Conservation (phyloP, 2,888 invertebrate genomes). For the Macaria notata region DNA sequence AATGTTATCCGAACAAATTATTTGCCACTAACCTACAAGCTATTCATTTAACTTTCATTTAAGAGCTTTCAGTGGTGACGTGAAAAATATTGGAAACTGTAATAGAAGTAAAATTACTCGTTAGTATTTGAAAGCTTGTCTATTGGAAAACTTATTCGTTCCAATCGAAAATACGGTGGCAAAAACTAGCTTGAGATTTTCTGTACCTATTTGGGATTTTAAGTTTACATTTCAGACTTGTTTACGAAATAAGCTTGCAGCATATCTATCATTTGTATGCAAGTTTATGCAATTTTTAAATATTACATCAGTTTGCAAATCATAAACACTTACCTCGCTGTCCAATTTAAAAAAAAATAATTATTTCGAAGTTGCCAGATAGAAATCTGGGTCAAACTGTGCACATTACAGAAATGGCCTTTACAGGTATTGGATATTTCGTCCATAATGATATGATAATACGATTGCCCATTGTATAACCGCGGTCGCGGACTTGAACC, state of each 20-base stretch:
- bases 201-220: too few relatives aligned
- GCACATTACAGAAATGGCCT: slow-evolving; percentile 24
- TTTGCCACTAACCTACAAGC: slow-evolving; percentile 15
- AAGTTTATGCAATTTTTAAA: too few relatives aligned
- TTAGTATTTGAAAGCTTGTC: neutral
- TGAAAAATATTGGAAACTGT: slow-evolving; percentile 10
- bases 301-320: too few relatives aligned
- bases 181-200: too few relatives aligned
- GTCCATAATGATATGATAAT: slow-evolving; percentile 73
- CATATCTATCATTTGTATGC: too few relatives aligned
- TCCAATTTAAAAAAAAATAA: neutral
- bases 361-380: slow-evolving; percentile 14
- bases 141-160: neutral
- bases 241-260: too few relatives aligned
- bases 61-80: slow-evolving; percentile 15
- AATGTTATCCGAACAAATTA: slow-evolving; percentile 39
- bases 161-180: neutral
- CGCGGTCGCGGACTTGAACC: slow-evolving; percentile 65
- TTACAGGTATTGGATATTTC: slow-evolving; percentile 35
- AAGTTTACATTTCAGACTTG: too few relatives aligned
- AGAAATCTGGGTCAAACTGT: slow-evolving; percentile 26
- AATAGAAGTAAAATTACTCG: slow-evolving; percentile 7
- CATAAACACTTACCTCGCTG: neutral
- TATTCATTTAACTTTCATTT: slow-evolving; percentile 35
- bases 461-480: slow-evolving; percentile 75